Evolutionary conservation across 2,888 invertebrate genomes (phyloP).

Genomic region (Philonicus albiceps): DNA sequence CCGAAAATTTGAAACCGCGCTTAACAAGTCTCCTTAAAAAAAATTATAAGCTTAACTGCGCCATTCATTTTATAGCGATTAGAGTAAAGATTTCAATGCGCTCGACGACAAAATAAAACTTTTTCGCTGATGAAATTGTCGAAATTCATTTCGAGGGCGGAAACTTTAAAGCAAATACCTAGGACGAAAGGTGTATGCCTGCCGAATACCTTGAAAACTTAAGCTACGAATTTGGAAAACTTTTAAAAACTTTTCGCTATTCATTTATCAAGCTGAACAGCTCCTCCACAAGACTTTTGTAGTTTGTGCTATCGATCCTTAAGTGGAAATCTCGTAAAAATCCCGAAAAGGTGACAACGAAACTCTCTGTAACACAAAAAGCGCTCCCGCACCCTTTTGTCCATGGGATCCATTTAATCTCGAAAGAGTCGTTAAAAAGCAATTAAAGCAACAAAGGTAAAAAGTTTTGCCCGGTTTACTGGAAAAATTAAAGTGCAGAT

Average conservation of each 20-base stretch:
- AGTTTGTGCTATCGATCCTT: slow-evolving; percentile 39
- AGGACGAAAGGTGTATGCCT: background rate
- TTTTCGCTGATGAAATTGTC: slow-evolving; percentile 26
- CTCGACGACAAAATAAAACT: slow-evolving; percentile 26
- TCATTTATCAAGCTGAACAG: slow-evolving; percentile 38
- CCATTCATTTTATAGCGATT: background rate
- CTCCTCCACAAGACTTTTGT: slow-evolving; percentile 30
- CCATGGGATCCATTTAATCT: background rate
- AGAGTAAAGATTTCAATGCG: background rate
- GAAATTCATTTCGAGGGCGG: slow-evolving; percentile 14
- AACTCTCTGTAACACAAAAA: background rate
- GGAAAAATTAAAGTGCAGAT: slow-evolving; percentile 17
- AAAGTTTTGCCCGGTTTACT: background rate
- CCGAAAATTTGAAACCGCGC: background rate
- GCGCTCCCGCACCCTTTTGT: background rate
- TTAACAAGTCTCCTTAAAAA: background rate
- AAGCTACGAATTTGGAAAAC: slow-evolving; percentile 22
- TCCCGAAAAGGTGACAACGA: slow-evolving; percentile 33
- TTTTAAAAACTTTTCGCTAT: slow-evolving; percentile 36
- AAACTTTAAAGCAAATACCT: slow-evolving; percentile 35
- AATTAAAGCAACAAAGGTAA: slow-evolving; percentile 34
- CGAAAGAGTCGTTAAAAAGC: slow-evolving; percentile 32
- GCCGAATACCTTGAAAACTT: slow-evolving; percentile 13
- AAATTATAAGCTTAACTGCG: background rate
- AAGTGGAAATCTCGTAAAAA: slow-evolving; percentile 19